Evolutionary conservation across 1,140 invertebrate genomes (phyloP), one percentile per base, ranked within the genome.

Genomic region (Drosophila pallidifrons): DNA sequence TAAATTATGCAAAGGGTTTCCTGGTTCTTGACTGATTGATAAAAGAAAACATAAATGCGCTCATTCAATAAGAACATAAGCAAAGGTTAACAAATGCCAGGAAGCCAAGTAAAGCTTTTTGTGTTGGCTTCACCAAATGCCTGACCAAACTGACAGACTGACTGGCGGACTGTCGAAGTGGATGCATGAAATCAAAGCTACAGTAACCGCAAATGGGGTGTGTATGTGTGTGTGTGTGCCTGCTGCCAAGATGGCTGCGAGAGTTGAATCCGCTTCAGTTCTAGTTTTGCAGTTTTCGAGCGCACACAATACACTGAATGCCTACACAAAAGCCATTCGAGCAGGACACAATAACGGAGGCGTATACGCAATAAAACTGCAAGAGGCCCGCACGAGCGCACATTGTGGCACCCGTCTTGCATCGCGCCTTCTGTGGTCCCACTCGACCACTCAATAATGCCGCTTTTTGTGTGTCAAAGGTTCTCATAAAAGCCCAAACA

Each of bases 301-400:
- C 58, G 69, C 59, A 75, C 20, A 25, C 20, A 25, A 25, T 25
- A 74, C 64, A 54, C 46, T 46, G 45, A 25, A 28, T 30, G 46
- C 41, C 47, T 30, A 51, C 41, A 79, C 68, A 87, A 75, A 79
- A 73, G 81, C 35, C 64, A 63, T 65, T 79, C 76, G 55, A 77
- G 65, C 52, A 51, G 41, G 10, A 43, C 70, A 70, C 80, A 75
- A 77, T 77, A 83, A 68, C 46, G 69, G 73, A 43, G 83, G 80
- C 83, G 77, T 88, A 72, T 87, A 75, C 74, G 83, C 80, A 87
- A 87, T 88, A 88, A 86, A 83, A 74, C 83, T 82, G 75, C 82
- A 79, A 82, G 68, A 70, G 70, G 52, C 41, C 77, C 57, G 61
- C 65, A 79, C 59, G 58, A 61, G 55, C 60, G 43, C 52, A 83